A percentile compares a stretch with the other conserved stretches of the same genome.
These are phyloP conservation scores for Drosophila antonietae DNA, from an alignment of 2,888 invertebrate genomes.

Conservation along the genomic window DNA sequence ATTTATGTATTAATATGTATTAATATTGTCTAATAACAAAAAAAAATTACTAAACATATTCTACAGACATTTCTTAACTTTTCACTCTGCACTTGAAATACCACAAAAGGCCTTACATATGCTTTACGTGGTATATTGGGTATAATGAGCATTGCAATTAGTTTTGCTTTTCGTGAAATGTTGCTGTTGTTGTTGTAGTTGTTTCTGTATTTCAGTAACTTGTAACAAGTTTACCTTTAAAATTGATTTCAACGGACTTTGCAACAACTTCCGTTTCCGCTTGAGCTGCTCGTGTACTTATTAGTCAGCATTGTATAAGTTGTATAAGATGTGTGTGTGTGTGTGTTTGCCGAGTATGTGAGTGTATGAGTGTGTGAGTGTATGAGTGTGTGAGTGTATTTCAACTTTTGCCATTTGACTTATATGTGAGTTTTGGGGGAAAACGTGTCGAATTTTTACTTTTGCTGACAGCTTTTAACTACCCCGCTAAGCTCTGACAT, in stretches of 20 bases:
- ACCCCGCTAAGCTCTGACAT: slow-evolving; percentile 39
- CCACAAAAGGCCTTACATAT: neutral
- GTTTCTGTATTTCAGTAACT: slow-evolving; percentile 32
- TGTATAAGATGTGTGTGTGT: slow-evolving; percentile 12
- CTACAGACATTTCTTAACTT: neutral
- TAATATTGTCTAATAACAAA: too few relatives aligned
- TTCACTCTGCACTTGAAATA: neutral
- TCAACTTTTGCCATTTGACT: slow-evolving; percentile 60
- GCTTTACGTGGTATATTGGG: slow-evolving; percentile 4
- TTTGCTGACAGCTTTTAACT: slow-evolving; percentile 49
- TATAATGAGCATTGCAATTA: slow-evolving; percentile 72
- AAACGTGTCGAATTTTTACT: slow-evolving; percentile 41
- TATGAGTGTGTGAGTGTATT: slow-evolving; percentile 22
- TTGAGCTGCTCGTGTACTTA: slow-evolving; percentile 55
- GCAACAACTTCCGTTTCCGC: slow-evolving; percentile 77
- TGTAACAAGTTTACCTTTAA: slow-evolving; percentile 73
- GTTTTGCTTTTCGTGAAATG: slow-evolving; percentile 48
- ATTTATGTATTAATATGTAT: too few relatives aligned
- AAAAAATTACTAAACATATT: too few relatives aligned
- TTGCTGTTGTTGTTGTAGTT: slow-evolving; percentile 14
- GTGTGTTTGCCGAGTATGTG: neutral
- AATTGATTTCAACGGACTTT: slow-evolving; percentile 77
- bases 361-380: too few relatives aligned
- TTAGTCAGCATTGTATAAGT: slow-evolving; percentile 55
- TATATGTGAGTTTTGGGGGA: slow-evolving; percentile 1